Evolutionary conservation across 2,797 vertebrate genomes (phyloP).

Genomic region (Caiman crocodilus): DNA sequence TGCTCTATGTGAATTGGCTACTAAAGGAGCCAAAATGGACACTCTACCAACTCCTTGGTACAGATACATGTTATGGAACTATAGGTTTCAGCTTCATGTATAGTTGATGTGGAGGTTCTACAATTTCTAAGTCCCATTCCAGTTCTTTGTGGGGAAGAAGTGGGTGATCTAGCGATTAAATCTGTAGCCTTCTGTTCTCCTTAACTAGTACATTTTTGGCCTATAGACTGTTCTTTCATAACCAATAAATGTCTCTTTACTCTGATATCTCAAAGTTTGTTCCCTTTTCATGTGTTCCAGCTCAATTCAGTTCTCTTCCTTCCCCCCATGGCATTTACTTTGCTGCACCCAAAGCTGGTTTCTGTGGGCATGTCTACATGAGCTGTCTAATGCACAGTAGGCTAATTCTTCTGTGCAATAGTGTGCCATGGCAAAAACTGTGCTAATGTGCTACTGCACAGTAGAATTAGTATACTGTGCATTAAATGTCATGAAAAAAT

Average conservation of each 20-base stretch:
- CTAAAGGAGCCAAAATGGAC: background rate
- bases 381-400: too few relatives aligned
- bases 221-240: background rate
- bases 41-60: background rate
- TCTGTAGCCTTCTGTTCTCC: background rate
- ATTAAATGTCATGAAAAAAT: too few relatives aligned
- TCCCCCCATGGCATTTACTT: background rate
- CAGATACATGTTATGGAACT: too few relatives aligned
- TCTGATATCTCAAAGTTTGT: background rate
- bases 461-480: too few relatives aligned
- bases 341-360: background rate
- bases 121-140: background rate
- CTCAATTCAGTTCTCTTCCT: background rate
- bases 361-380: rapidly evolving
- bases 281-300: background rate
- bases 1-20: background rate
- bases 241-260: background rate
- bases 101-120: background rate
- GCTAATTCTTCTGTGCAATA: too few relatives aligned
- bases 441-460: too few relatives aligned
- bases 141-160: background rate
- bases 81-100: background rate
- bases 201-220: background rate
- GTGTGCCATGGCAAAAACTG: too few relatives aligned
- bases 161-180: background rate